These are phyloP conservation scores for Oostethus manadensis DNA, from an alignment of 2,113 vertebrate genomes.

Conservation along the genomic window DNA sequence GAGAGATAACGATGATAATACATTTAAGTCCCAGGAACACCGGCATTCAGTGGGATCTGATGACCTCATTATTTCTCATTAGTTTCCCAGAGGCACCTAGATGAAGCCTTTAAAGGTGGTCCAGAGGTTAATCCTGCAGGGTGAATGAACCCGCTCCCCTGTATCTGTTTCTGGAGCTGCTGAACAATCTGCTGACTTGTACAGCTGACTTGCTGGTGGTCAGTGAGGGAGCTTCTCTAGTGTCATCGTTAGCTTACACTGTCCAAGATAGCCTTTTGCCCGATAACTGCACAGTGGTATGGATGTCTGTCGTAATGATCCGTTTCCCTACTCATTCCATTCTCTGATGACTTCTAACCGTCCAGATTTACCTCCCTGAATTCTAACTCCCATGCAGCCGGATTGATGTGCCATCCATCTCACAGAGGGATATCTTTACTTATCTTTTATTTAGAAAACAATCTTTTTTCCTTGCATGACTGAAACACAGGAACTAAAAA, in stretches of 20 bases:
- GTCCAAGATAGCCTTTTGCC: slow-evolving; percentile 50
- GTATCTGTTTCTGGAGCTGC: slow-evolving; percentile 52
- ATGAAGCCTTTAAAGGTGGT: slow-evolving; percentile 68
- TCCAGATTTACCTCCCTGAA: slow-evolving; percentile 31
- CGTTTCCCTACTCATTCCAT: slow-evolving; percentile 33
- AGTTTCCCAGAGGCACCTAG: slow-evolving; percentile 62
- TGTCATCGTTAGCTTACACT: slow-evolving; percentile 37
- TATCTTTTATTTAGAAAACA: slow-evolving; percentile 51
- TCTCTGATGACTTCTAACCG: slow-evolving; percentile 49
- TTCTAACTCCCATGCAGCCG: slow-evolving; percentile 39
- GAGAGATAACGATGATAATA: slow-evolving; percentile 62
- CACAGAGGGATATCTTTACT: slow-evolving; percentile 21
- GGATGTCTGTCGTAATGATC: slow-evolving; percentile 38
- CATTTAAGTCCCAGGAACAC: slow-evolving; percentile 56
- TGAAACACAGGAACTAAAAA: slow-evolving; percentile 8
- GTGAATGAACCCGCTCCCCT: slow-evolving; percentile 54
- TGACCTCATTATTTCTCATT: slow-evolving; percentile 74
- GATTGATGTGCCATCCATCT: slow-evolving; percentile 34
- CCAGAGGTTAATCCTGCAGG: slow-evolving; percentile 65
- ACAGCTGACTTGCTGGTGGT: slow-evolving; percentile 2
- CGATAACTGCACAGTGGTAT: slow-evolving; percentile 46
- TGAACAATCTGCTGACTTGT: slow-evolving; percentile 25
- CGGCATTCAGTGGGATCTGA: slow-evolving; percentile 52
- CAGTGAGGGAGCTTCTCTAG: slow-evolving; percentile 36
- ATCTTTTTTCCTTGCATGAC: slow-evolving; percentile 8